Evolutionary conservation across 2,888 invertebrate species (phyloP).

Genomic region (Andrena bucephala): DNA sequence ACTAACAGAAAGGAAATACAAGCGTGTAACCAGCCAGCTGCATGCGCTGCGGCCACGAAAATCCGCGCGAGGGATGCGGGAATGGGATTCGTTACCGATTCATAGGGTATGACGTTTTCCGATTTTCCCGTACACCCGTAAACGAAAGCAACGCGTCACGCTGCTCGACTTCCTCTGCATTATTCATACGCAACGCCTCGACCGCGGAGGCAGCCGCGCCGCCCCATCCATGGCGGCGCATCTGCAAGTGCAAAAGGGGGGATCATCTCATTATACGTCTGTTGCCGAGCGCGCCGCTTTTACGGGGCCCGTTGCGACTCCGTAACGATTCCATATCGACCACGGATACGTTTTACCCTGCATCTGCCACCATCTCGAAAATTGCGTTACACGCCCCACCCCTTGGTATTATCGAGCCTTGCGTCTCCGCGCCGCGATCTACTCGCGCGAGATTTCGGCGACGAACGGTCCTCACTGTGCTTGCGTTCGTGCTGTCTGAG

Average conservation of each 20-base stretch:
- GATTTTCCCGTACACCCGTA: constrained; percentile 55
- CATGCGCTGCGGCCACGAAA: constrained; percentile 16
- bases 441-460: too few species aligned
- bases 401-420: too few species aligned
- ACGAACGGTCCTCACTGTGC: too few species aligned
- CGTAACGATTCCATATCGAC: constrained; percentile 26
- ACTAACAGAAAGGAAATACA: constrained; percentile 36
- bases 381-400: neutral
- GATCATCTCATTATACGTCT: constrained; percentile 74
- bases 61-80: constrained; percentile 7
- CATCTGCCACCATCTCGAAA: neutral
- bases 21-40: constrained; percentile 4
- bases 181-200: constrained; percentile 73
- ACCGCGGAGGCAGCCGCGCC: constrained; percentile 36
- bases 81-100: constrained; percentile 62
- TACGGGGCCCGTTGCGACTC: constrained; percentile 29
- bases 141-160: constrained; percentile 57
- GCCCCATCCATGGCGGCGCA: constrained; percentile 32
- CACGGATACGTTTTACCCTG: neutral
- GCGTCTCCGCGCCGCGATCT: too few species aligned
- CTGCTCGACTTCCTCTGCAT: constrained; percentile 68
- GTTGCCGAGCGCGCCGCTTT: constrained; percentile 31
- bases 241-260: constrained; percentile 71
- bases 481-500: too few species aligned
- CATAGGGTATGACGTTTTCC: constrained; percentile 58